These are phyloP conservation scores for Cardiocondyla obscurior DNA, from an alignment of 1,140 invertebrate species.

Conservation along the genomic window DNA sequence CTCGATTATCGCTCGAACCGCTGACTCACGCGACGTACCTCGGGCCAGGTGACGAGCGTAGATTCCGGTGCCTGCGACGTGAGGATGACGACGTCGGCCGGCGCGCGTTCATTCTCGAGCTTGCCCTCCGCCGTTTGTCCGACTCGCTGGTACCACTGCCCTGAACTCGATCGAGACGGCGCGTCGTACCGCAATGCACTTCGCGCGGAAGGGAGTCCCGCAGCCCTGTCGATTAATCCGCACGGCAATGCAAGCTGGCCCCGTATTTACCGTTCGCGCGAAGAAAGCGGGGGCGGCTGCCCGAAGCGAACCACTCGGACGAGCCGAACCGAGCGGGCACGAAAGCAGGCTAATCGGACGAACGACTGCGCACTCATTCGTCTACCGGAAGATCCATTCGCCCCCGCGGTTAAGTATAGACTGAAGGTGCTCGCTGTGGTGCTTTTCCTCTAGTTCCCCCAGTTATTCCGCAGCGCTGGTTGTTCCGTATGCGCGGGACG, in stretches of 20 bases:
- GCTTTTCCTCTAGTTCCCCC: too few relatives aligned
- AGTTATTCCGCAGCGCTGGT: too few relatives aligned
- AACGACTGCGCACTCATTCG: too few relatives aligned
- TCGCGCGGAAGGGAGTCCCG: not conserved
- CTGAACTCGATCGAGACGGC: not conserved
- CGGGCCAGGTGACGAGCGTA: not conserved
- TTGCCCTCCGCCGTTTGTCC: not conserved
- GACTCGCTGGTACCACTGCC: not conserved
- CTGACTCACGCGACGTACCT: not conserved
- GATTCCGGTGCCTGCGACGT: not conserved
- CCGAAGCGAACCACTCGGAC: slow-evolving; percentile 7
- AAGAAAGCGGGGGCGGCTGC: slow-evolving; percentile 39
- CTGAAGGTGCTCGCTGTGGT: slow-evolving; percentile 31
- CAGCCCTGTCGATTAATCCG: slow-evolving; percentile 21
- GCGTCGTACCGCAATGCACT: slow-evolving; percentile 11
- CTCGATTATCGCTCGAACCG: not conserved
- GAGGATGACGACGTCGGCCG: not conserved
- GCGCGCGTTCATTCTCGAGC: not conserved
- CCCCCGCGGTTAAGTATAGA: slow-evolving; percentile 8
- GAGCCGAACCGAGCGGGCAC: slow-evolving; percentile 23
- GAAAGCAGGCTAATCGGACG: not conserved
- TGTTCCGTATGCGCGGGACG: too few relatives aligned
- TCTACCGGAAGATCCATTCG: not conserved
- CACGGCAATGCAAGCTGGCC: slow-evolving; percentile 55
- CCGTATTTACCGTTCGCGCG: slow-evolving; percentile 54